Evolutionary conservation across 1,140 invertebrate genomes (phyloP), one percentile per base, ranked within the genome.

Genomic region (Elysia chlorotica): DNA sequence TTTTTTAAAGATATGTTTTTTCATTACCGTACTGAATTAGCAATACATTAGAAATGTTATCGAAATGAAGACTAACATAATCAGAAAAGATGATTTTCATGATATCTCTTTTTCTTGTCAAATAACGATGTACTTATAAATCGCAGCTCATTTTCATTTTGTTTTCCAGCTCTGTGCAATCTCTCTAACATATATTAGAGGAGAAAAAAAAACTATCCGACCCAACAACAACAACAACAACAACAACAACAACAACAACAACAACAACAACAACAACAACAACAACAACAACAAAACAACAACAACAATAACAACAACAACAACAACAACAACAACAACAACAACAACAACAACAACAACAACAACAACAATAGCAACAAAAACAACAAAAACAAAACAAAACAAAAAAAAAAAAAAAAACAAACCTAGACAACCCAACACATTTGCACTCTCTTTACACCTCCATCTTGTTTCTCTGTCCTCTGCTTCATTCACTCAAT

Each of bases 171-270:
- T n/a, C n/a, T n/a, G n/a, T n/a, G n/a, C n/a, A n/a, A n/a, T n/a
- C n/a, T n/a, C n/a, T n/a, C n/a, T n/a, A n/a, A n/a, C n/a, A n/a
- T n/a, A n/a, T n/a, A 59, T 59, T 17, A 59, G 10, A 59, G 25
- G 17, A 59, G 25, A 10, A 59, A 59, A 10, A 59, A 59, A 10
- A 59, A 59, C 28, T n/a, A n/a, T n/a, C n/a, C n/a, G n/a, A n/a
- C n/a, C n/a, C n/a, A 59, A 59, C 28, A 59, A 59, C 28, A 59
- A 59, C 28, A 59, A 59, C 28, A 59, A 59, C 28, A 59, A 59
- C 28, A 59, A 59, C 28, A 59, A 59, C 28, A 25, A 59, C 28
- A 59, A 59, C 28, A 59, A 59, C 28, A 59, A 59, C 28, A 59
- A 59, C 28, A 59, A 59, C 28, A 59, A 59, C 28, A 59, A 59